These are phyloP conservation scores for Plotosus lineatus DNA, from an alignment of 2,113 vertebrate species.

Conservation along the genomic window DNA sequence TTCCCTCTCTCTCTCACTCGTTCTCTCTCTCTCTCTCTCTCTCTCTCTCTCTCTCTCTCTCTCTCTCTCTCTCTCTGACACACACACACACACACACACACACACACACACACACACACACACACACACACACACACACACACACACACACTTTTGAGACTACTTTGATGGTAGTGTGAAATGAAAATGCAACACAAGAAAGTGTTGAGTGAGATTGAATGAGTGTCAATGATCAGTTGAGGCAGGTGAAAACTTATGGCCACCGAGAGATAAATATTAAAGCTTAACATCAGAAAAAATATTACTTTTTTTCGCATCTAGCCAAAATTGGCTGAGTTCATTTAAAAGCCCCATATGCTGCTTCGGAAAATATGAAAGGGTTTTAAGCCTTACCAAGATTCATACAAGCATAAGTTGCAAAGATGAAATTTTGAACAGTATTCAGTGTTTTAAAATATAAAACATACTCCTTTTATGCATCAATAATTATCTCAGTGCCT, in stretches of 20 bases:
- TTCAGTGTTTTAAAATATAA: not conserved
- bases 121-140: constrained; percentile 19
- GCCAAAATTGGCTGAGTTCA: not conserved
- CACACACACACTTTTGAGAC: not conserved
- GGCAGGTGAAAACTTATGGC: not conserved
- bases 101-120: not conserved
- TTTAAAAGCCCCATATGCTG: not conserved
- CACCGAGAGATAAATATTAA: not conserved
- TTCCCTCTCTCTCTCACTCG: no score
- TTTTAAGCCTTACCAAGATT: not conserved
- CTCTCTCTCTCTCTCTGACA: not conserved
- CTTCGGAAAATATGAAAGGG: not conserved
- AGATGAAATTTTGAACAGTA: not conserved
- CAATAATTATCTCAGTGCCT: no score
- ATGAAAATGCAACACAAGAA: not conserved
- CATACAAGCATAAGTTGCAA: not conserved
- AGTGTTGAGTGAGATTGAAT: not conserved
- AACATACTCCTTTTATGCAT: no score
- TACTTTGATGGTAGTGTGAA: constrained; percentile 12
- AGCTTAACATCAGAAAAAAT: not conserved
- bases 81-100: not conserved
- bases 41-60: no score
- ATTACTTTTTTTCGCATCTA: not conserved
- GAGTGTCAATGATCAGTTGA: not conserved
- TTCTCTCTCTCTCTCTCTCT: no score